Evolutionary conservation across 2,888 invertebrate species (phyloP), one percentile per base, ranked within the genome.

Genomic region (Tenthredo distinguenda): DNA sequence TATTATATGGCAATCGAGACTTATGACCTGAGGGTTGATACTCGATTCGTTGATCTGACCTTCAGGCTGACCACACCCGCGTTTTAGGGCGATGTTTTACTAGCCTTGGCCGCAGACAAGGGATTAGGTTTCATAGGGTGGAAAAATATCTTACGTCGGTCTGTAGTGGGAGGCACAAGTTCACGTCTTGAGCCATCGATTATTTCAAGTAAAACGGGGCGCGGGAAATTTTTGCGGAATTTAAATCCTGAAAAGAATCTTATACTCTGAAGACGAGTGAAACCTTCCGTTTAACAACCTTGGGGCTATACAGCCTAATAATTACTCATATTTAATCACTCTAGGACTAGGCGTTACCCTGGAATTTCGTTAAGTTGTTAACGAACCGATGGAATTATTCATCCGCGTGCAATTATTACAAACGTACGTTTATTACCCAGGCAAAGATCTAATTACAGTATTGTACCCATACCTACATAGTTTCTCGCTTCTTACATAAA

Each of bases 51-150:
- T 77, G 31, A 26, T 77, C 77, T 55, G 15, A 31, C 77, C 50
- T 77, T 40, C 31, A 55, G 55, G 26, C 55, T 77, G 77, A 77
- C 77, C 77, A 77, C 77, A 77, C 77, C 77, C 77, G 50, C 47
- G 77, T 77, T 77, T 4, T 55, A 31, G 2, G 15, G 9, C 31
- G 77, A 77, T 77, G 18, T 77, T 77, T 55, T 77, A 31, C 31
- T 18, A 47, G 50, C 50, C 50, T 55, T 9, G 18, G 31, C 26
- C 55, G n/a, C 21, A 47, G 47, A 50, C 26, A 18, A 55, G 31
- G 77, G 77, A 55, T 77, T 31, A 15, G 34, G 55, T 77, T 77
- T 77, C 77, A 55, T 21, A 12, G 31, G 55, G 31, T 34, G 7
- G 55, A 77, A 31, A 34, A 40, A 74, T 74, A 21, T 74, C 26